Percentiles rank a stretch among this genome's conserved stretches.
These are phyloP conservation scores for Lutraria lutraria DNA, from an alignment of 2,888 invertebrate genomes.

Conservation along the genomic window DNA sequence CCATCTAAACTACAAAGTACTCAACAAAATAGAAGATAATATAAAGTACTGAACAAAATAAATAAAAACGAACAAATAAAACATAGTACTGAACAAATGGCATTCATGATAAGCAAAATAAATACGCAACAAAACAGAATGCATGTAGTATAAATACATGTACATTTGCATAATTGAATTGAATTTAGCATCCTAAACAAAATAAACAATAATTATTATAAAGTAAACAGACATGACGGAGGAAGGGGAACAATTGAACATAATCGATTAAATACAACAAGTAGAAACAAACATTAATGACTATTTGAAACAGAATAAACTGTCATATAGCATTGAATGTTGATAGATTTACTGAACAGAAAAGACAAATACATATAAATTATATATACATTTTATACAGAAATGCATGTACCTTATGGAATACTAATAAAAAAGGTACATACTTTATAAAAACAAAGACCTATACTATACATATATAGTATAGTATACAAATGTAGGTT, in stretches of 20 bases:
- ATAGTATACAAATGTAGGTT: too few relatives aligned
- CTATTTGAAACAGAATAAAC: neutral
- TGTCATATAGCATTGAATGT: neutral
- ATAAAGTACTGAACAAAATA: neutral
- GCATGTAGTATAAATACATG: too few relatives aligned
- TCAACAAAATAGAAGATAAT: neutral
- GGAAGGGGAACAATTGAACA: too few relatives aligned
- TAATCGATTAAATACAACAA: neutral
- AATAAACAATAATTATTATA: too few relatives aligned
- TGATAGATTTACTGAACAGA: neutral
- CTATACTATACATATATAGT: too few relatives aligned
- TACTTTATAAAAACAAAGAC: too few relatives aligned
- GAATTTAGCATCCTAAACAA: too few relatives aligned
- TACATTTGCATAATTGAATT: too few relatives aligned
- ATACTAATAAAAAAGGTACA: too few relatives aligned
- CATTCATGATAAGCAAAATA: neutral
- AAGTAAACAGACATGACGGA: too few relatives aligned
- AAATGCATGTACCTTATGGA: too few relatives aligned
- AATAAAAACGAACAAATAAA: neutral
- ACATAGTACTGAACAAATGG: neutral
- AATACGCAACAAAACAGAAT: neutral
- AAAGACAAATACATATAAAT: neutral
- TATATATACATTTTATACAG: too few relatives aligned
- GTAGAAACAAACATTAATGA: neutral
- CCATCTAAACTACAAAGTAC: neutral